phyloP scores from a whole-genome alignment of 1,140 invertebrate genomes.

The Apis mellifera region DNA sequence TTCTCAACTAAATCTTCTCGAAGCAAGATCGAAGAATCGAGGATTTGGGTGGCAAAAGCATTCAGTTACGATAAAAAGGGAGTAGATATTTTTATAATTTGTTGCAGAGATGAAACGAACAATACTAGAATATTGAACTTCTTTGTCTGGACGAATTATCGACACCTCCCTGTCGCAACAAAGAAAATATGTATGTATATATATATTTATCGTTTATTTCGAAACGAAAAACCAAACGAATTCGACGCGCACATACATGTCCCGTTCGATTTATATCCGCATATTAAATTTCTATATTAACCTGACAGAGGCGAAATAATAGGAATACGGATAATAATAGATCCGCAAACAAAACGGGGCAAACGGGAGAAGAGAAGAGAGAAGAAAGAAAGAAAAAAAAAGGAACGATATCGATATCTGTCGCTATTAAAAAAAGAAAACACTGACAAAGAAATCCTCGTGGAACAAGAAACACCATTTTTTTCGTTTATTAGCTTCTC shows the following conservation, averaged over 20 bases:
- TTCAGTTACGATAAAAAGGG: too few relatives aligned
- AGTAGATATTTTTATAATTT: too few relatives aligned
- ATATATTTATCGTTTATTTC: too few relatives aligned
- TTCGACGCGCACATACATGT: neutral
- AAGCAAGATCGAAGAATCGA: too few relatives aligned
- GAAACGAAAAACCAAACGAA: neutral
- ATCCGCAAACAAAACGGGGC: neutral
- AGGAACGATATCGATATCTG: slow-evolving; percentile 14
- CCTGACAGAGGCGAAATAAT: neutral
- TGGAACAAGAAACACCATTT: neutral
- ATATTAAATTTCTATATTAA: slow-evolving; percentile 5
- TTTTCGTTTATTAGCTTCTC: slow-evolving; percentile 25
- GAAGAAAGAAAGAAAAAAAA: neutral
- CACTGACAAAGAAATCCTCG: neutral
- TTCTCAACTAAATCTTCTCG: too few relatives aligned
- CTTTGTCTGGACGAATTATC: too few relatives aligned
- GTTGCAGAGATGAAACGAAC: too few relatives aligned
- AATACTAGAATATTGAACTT: too few relatives aligned
- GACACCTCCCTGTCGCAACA: too few relatives aligned
- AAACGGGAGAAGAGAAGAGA: neutral
- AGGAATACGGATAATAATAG: neutral
- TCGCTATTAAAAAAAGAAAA: slow-evolving; percentile 4
- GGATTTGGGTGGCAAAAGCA: too few relatives aligned
- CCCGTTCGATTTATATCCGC: neutral
- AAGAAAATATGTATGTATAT: too few relatives aligned